Evolutionary conservation across 1,140 invertebrate genomes (phyloP), one percentile per base, ranked within the genome.

Genomic region (Drosophila orosa): DNA sequence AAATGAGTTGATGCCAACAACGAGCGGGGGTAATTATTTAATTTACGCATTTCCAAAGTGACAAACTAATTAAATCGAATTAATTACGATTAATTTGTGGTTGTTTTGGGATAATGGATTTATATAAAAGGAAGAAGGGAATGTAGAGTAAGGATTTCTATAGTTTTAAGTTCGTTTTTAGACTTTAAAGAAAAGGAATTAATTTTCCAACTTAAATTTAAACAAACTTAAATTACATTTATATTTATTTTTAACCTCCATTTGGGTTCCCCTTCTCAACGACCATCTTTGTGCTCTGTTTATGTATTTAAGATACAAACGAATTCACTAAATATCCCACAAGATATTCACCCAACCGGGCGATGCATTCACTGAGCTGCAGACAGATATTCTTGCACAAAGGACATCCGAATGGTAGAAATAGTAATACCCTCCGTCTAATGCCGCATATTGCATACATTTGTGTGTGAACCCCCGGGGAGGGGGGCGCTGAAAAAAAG

Each of bases 401-500:
- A 66, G 40, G 31, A 67, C 31, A 65, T 61, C 27, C n/a, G 31
- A 61, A 37, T 62, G 29, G 54, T 35, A 22, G 25, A 45, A 33
- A 44, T 39, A 25, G 40, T 25, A 37, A 24, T 39, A 24, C 60
- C 40, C 27, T 7, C 19, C 39, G 19, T 33, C 39, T 47, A 58
- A 55, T 42, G 73, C 73, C 47, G 57, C 67, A 74, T 78, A 66
- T 82, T 78, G 80, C 80, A 82, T 82, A 82, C 80, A 81, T 82
- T 78, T 82, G 59, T 62, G 80, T 52, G 76, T n/a, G n/a, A n/a
- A n/a, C n/a, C 72, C n/a, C 44, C 19, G 7, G 5, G n/a, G 37
- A 9, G 19, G 13, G 12, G 31, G 35, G 35, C n/a, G n/a, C n/a
- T n/a, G n/a, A n/a, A n/a, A n/a, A n/a, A n/a, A 8, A 13, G 27